Conservation (phyloP, 2,113 vertebrate genomes). For the Boleophthalmus pectinirostris region DNA sequence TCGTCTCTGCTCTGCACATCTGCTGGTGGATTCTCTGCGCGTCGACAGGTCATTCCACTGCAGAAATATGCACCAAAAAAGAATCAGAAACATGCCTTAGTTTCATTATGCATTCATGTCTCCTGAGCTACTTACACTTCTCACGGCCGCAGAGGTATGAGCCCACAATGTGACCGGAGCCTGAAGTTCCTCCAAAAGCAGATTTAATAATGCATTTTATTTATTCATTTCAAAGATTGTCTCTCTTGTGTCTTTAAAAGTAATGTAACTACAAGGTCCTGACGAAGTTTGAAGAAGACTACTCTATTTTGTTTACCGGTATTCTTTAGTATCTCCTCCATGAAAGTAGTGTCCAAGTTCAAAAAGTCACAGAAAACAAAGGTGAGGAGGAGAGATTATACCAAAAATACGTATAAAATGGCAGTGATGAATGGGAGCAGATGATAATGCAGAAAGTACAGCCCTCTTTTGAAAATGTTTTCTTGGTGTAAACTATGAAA, state of each 20-base stretch:
- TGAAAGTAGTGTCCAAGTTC: neutral
- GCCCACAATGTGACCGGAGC: conserved; percentile 23
- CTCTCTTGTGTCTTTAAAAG: conserved; percentile 54
- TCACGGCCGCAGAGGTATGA: conserved; percentile 25
- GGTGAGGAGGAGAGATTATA: neutral
- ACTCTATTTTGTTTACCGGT: conserved; percentile 2
- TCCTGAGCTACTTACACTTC: conserved; percentile 22
- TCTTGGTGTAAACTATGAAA: too few relatives aligned
- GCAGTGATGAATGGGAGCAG: neutral
- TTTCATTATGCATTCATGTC: conserved; percentile 44
- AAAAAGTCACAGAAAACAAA: neutral
- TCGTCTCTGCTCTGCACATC: conserved; percentile 49
- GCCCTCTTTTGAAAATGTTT: too few relatives aligned
- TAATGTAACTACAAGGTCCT: conserved; percentile 46
- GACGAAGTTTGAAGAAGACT: conserved; percentile 36
- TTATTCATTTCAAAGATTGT: conserved; percentile 17
- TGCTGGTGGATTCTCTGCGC: conserved; percentile 26
- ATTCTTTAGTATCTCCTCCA: neutral
- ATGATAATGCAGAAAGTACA: neutral
- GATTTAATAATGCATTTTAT: conserved; percentile 10
- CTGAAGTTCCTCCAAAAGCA: neutral
- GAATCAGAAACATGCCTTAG: conserved; percentile 15
- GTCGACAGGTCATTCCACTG: conserved; percentile 46
- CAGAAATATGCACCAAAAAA: conserved; percentile 28
- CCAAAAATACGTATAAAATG: neutral